Percentiles rank a stretch among this genome's conserved stretches.
Conservation (phyloP, 2,797 vertebrate genomes). For the Gambelia wislizenii region DNA sequence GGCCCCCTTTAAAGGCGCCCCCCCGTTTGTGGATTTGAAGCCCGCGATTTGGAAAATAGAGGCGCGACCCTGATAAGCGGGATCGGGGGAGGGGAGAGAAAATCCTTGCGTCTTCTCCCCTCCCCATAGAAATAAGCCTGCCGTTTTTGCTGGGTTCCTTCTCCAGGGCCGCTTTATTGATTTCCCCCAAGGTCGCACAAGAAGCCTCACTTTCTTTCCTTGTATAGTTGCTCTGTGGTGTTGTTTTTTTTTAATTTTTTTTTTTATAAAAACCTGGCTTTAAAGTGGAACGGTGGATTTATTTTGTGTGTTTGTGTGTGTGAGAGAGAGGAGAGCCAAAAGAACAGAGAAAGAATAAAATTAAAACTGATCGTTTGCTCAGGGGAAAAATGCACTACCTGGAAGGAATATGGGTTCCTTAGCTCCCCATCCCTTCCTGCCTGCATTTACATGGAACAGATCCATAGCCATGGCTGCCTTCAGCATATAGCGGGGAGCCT, state of each 20-base stretch:
- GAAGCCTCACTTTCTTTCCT: too few relatives aligned
- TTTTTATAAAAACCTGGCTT: too few relatives aligned
- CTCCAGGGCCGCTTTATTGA: neutral
- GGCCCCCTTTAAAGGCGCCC: neutral
- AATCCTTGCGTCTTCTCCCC: too few relatives aligned
- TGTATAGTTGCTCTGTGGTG: neutral
- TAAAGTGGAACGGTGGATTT: too few relatives aligned
- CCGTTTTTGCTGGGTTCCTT: neutral
- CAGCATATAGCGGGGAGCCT: neutral
- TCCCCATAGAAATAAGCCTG: neutral
- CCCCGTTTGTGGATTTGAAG: neutral
- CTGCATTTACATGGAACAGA: neutral
- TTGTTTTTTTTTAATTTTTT: too few relatives aligned
- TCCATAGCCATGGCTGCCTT: neutral
- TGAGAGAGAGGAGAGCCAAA: neutral
- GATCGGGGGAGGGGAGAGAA: too few relatives aligned
- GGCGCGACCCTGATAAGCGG: too few relatives aligned
- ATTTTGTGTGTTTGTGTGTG: too few relatives aligned
- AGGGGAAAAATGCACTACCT: neutral
- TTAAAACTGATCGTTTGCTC: neutral
- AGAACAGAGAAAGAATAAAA: neutral
- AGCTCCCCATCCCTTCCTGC: neutral
- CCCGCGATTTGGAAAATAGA: neutral
- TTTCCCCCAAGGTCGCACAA: neutral
- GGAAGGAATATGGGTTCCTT: neutral